Percentiles rank a stretch among this genome's conserved stretches.
Conservation (phyloP, 1,140 invertebrate genomes). For the Elymnias hypermnestra region DNA sequence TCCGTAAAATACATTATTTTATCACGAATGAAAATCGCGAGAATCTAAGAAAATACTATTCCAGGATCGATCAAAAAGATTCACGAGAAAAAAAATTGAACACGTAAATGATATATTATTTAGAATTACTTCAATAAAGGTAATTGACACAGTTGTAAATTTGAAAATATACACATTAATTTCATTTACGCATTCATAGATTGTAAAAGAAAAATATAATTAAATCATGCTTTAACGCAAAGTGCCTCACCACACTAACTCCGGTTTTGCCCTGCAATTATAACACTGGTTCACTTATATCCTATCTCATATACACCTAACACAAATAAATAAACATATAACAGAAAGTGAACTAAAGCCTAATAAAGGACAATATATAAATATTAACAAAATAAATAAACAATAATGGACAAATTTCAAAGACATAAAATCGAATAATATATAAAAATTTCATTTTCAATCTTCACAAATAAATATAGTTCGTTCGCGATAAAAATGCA, state of each 20-base stretch:
- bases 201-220: slow-evolving; percentile 7
- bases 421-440: background rate
- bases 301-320: slow-evolving; percentile 25
- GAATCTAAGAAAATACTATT: too few relatives aligned
- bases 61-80: background rate
- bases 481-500: too few relatives aligned
- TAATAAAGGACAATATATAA: slow-evolving; percentile 25
- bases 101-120: background rate
- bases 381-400: slow-evolving; percentile 24
- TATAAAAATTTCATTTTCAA: slow-evolving; percentile 2
- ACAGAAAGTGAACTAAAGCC: slow-evolving; percentile 17
- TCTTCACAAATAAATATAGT: background rate
- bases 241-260: slow-evolving; percentile 60
- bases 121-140: too few relatives aligned
- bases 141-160: too few relatives aligned
- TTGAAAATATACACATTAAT: too few relatives aligned
- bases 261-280: slow-evolving; percentile 53
- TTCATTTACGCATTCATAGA: slow-evolving; percentile 15
- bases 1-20: too few relatives aligned
- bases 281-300: slow-evolving; percentile 34
- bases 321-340: slow-evolving; percentile 24
- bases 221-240: slow-evolving; percentile 43
- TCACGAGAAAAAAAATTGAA: background rate
- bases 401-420: background rate
- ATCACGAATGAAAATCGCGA: too few relatives aligned